Conservation (phyloP, 2,113 vertebrate genomes). For the Brachypteracias leptosomus region DNA sequence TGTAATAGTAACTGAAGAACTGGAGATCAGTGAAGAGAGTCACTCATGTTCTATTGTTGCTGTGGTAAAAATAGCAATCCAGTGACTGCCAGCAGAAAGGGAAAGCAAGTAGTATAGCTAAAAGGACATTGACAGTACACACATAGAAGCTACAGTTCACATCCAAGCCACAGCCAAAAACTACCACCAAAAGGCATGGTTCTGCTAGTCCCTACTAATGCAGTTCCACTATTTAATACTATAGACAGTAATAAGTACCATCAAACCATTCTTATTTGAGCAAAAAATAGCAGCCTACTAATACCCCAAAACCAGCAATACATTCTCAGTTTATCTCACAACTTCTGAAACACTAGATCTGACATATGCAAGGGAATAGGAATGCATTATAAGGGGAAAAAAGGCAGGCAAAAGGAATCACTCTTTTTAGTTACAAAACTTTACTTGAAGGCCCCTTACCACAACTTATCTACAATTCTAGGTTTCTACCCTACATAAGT, state of each 20-base stretch:
- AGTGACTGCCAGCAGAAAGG: background rate
- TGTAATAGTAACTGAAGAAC: background rate
- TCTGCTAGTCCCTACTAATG: background rate
- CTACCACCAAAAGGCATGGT: background rate
- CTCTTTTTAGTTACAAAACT: background rate
- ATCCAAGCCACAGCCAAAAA: background rate
- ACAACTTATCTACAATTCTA: fast-evolving
- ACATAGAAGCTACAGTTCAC: background rate
- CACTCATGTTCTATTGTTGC: no score
- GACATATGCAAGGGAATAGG: background rate
- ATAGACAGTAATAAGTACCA: background rate
- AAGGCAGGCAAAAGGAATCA: background rate
- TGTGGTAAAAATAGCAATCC: background rate
- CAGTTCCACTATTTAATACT: background rate
- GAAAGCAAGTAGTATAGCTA: background rate
- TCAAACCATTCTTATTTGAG: background rate
- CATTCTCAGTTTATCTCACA: background rate
- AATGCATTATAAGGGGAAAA: fast-evolving
- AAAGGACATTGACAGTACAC: fast-evolving
- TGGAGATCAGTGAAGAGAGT: background rate
- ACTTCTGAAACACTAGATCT: background rate
- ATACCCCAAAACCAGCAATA: fast-evolving
- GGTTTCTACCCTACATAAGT: fast-evolving
- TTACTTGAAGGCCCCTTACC: background rate
- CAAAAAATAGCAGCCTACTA: background rate